A percentile compares a stretch with the other conserved stretches of the same genome.
Evolutionary conservation across 2,797 vertebrate species (phyloP).

Genomic region (Nyctalus aviator): DNA sequence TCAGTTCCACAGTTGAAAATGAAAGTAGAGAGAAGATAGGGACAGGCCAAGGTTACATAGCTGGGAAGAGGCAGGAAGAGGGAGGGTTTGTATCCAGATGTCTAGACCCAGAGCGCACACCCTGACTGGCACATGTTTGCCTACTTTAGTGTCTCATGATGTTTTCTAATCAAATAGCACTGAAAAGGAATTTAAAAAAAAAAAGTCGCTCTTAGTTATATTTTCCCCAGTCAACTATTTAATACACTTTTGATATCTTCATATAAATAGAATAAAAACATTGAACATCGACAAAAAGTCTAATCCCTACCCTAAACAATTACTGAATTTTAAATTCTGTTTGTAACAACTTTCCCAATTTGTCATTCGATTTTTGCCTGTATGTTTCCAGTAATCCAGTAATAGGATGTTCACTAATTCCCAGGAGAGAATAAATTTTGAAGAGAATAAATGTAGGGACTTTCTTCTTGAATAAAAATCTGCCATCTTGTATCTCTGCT

Average conservation of each 20-base stretch:
- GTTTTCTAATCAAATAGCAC: not conserved
- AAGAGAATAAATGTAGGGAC: not conserved
- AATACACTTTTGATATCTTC: not conserved
- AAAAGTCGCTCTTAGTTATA: not conserved
- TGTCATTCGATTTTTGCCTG: not conserved
- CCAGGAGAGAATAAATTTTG: not conserved
- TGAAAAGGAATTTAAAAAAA: not conserved
- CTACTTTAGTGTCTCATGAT: not conserved
- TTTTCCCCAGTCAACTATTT: not conserved
- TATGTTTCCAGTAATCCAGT: not conserved
- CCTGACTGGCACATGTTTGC: not conserved
- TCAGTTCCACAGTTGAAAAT: not conserved
- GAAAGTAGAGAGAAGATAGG: not conserved
- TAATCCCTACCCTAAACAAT: not conserved
- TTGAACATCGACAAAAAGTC: not conserved
- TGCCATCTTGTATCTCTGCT: not conserved
- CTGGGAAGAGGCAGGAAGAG: not conserved
- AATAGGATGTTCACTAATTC: not conserved
- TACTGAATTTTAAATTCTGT: not conserved
- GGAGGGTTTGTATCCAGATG: not conserved
- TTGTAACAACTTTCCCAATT: not conserved
- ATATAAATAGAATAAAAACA: conserved; percentile 25
- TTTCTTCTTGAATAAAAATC: conserved; percentile 52
- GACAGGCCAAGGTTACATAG: not conserved
- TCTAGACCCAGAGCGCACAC: not conserved